Percentiles rank a stretch among this genome's conserved stretches.
These are phyloP conservation scores for Chlamydotis undulata DNA, from an alignment of 2,113 vertebrate genomes.

Conservation along the genomic window DNA sequence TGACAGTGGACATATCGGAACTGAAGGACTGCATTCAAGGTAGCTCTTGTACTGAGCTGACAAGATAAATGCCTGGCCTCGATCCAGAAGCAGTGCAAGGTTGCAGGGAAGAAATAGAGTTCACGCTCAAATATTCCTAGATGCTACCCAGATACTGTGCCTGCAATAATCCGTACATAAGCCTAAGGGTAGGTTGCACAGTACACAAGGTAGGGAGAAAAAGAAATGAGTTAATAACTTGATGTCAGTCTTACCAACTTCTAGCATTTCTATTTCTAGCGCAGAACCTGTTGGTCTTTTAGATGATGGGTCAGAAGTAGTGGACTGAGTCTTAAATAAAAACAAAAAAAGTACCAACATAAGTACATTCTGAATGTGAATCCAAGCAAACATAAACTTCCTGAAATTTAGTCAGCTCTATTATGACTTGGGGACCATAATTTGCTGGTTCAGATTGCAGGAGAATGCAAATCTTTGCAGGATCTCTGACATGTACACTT, in stretches of 20 bases:
- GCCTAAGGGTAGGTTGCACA: not conserved
- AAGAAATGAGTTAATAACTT: not conserved
- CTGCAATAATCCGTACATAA: not conserved
- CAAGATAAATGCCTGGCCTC: not conserved
- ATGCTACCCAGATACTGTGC: not conserved
- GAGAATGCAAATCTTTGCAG: not conserved
- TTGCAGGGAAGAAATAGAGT: not conserved
- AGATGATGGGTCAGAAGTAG: not conserved
- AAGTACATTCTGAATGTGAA: not conserved
- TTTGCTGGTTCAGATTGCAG: not conserved
- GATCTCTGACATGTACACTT: not conserved
- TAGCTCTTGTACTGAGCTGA: not conserved
- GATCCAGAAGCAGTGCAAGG: not conserved
- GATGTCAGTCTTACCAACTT: slow-evolving; percentile 63
- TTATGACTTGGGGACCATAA: not conserved
- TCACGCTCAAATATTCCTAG: not conserved
- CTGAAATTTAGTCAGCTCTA: not conserved
- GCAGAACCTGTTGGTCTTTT: slow-evolving; percentile 16
- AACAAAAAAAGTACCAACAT: not conserved
- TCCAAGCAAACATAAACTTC: not conserved
- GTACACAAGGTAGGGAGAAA: not conserved
- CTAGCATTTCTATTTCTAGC: slow-evolving; percentile 32
- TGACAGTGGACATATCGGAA: not conserved
- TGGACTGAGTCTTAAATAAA: slow-evolving; percentile 53
- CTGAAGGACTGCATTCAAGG: not conserved